Percentiles rank a stretch among this genome's conserved stretches.
Conservation (phyloP, 92 coral and sea anemone genomes). For the Palythoa grandis region DNA sequence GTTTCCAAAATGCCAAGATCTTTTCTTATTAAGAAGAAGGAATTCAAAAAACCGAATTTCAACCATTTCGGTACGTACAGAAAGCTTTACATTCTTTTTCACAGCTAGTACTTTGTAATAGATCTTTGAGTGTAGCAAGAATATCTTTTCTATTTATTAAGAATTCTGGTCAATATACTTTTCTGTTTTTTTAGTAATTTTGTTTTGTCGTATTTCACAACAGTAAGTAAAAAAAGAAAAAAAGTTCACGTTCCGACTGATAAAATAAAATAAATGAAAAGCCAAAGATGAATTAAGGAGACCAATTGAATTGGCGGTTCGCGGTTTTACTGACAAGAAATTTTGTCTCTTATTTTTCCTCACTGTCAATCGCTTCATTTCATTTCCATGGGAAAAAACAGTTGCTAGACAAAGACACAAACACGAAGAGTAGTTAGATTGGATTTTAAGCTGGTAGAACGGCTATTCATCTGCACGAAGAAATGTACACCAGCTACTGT, state of each 20-base stretch:
- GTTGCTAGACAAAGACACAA: too few relatives aligned
- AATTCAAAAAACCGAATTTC: constrained; percentile 84
- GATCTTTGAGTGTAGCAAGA: not conserved
- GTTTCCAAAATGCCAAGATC: constrained; percentile 91
- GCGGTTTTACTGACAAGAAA: too few relatives aligned
- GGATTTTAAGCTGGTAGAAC: too few relatives aligned
- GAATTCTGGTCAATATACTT: not conserved
- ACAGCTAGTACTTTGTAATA: not conserved
- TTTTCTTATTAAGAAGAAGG: constrained; percentile 95
- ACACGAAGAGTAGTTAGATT: too few relatives aligned
- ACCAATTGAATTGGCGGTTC: too few relatives aligned
- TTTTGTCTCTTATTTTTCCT: too few relatives aligned
- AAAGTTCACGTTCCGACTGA: too few relatives aligned
- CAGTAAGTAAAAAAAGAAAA: not conserved
- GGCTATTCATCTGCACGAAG: not conserved
- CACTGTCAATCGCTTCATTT: too few relatives aligned
- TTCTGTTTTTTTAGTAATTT: not conserved
- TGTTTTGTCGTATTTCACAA: not conserved
- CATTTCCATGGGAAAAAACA: too few relatives aligned
- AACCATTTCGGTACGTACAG: constrained; percentile 85
- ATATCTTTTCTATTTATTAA: not conserved
- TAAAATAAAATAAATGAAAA: too few relatives aligned
- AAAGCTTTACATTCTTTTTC: not conserved
- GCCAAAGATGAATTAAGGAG: too few relatives aligned
- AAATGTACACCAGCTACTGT: not conserved